phyloP scores from a whole-genome alignment of 2,888 invertebrate genomes.

The Phragmatobia fuliginosa region DNA sequence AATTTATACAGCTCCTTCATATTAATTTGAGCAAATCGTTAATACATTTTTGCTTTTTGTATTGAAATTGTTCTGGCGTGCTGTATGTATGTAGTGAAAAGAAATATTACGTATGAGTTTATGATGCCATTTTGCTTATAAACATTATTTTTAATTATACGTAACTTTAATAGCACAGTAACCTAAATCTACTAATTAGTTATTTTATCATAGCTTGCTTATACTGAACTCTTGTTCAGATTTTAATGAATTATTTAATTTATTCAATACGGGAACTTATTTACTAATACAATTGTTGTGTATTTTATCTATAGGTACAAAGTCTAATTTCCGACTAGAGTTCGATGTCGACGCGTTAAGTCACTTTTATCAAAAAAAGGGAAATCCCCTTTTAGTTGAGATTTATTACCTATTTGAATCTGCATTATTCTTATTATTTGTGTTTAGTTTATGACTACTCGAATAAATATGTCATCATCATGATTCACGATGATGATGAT shows the following conservation, averaged over 20 bases:
- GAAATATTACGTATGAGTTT: background rate
- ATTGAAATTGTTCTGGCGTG: conserved; percentile 9
- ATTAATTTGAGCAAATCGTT: conserved; percentile 23
- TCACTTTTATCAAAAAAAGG: background rate
- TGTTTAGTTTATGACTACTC: background rate
- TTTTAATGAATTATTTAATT: background rate
- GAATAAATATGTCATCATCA: too few species aligned
- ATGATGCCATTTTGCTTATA: conserved; percentile 38
- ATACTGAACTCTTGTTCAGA: background rate
- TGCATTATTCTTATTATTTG: background rate
- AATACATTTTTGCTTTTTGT: background rate
- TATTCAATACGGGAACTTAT: background rate
- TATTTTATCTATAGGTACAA: background rate
- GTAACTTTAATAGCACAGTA: background rate
- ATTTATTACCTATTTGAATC: background rate
- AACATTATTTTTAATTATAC: conserved; percentile 35
- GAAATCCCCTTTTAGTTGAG: background rate
- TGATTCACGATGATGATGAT: too few species aligned
- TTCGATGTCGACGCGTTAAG: background rate
- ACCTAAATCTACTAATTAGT: background rate
- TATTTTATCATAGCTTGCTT: background rate
- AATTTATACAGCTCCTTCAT: conserved; percentile 16
- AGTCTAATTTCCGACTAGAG: background rate
- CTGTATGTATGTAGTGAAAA: background rate
- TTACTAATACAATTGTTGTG: background rate